Evolutionary conservation across 2,888 invertebrate genomes (phyloP), one percentile per base, ranked within the genome.

Genomic region (Hofmannophila pseudospretella): DNA sequence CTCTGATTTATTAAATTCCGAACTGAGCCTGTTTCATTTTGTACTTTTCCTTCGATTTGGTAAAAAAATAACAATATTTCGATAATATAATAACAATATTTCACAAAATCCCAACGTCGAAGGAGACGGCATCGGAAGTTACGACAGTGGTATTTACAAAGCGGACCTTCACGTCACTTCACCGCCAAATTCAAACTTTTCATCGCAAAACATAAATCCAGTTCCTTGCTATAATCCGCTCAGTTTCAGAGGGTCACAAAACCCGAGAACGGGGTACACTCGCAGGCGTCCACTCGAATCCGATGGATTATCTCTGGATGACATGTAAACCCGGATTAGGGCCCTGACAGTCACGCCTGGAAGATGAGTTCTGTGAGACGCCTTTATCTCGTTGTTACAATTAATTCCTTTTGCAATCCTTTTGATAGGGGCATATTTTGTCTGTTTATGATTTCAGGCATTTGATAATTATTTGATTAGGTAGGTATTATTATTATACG

Each of bases 351-450:
- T 51, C 45, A 50, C 37, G 48, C 48, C 42, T 26, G 44, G 9
- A 55, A 58, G 46, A 50, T 41, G 39, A 45, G 39, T 47, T 39
- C 22, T 22, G 22, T 7, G 22, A 8, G 22, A 2, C 23, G 2
- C 23, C n/a, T 52, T 49, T 57, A 54, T 54, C 47, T 51, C 42
- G 39, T 44, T 47, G 44, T 57, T 56, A 51, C 55, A 56, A 56
- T 57, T 57, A 56, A 54, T 51, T 44, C 45, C 33, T 30, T 42
- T 44, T 44, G 36, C 41, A 44, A 47, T 16, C 30, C 7, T 13
- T 28, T 13, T 16, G 16, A 16, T 16, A 16, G 16, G 16, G 5
- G 16, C 16, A 16, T 5, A n/a, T n/a, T n/a, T 16, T 16, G 16
- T 16, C 16, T 16, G 16, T 16, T 5, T 16, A 5, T 16, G 16